A percentile compares a stretch with the other conserved stretches of the same genome.
phyloP scores from a whole-genome alignment of 1,140 invertebrate genomes.

The Danaus plexippus region DNA sequence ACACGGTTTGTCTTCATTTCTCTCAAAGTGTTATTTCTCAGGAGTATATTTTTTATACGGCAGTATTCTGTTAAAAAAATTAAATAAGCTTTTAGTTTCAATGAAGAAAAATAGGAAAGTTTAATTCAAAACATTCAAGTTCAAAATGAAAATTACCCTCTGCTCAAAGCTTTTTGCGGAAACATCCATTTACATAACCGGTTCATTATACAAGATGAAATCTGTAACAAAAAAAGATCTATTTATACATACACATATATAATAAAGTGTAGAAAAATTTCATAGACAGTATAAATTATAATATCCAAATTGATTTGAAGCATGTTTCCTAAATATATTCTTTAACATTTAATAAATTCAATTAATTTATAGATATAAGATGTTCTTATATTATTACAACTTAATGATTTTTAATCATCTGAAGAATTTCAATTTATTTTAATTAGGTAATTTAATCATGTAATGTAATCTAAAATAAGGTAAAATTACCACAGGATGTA shows the following conservation, averaged over 20 bases:
- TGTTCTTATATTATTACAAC: too few relatives aligned
- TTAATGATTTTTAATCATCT: too few relatives aligned
- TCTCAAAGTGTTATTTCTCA: conserved; percentile 25
- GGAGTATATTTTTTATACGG: conserved; percentile 30
- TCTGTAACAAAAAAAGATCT: conserved; percentile 27
- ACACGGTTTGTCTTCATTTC: conserved; percentile 27
- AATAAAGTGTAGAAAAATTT: not conserved
- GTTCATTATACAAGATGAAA: conserved; percentile 38
- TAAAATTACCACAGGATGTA: too few relatives aligned
- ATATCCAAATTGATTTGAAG: too few relatives aligned
- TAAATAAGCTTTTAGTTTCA: conserved; percentile 29
- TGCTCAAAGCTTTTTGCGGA: conserved; percentile 30
- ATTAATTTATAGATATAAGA: too few relatives aligned
- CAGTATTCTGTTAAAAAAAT: conserved; percentile 46
- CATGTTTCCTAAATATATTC: too few relatives aligned
- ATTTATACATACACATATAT: conserved; percentile 15
- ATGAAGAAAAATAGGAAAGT: conserved; percentile 14
- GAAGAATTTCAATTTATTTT: too few relatives aligned
- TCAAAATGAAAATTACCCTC: conserved; percentile 30
- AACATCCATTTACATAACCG: conserved; percentile 37
- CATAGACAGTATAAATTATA: not conserved
- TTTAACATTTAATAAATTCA: too few relatives aligned
- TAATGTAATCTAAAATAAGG: too few relatives aligned
- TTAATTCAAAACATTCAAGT: not conserved
- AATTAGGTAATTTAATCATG: too few relatives aligned